Evolutionary conservation across 1,140 invertebrate genomes (phyloP), one percentile per base, ranked within the genome.

Genomic region (Chymomyza costata): DNA sequence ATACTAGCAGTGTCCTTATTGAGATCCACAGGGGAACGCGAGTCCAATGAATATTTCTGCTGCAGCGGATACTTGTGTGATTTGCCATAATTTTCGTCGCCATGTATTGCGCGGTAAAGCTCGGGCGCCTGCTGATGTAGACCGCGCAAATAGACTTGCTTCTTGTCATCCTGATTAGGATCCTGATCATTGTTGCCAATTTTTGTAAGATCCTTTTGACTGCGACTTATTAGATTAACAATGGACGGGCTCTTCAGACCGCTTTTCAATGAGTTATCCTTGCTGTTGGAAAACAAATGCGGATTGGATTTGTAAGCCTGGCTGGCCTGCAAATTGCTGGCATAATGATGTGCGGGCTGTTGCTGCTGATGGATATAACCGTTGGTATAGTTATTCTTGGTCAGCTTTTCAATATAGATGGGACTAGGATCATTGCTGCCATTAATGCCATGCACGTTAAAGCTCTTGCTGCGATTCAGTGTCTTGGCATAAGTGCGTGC

Each of bases 171-270:
- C 28, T 40, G 48, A 2, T 45, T 21, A 7, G 14, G 39, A 30
- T 19, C 37, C 45, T 17, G 62, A 14, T 65, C 52, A 2, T 74
- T 55, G 32, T 54, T 54, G 41, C 44, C 58, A 3, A 86, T 85
- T 51, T 86, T 88, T 45, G 90, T 89, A 5, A 95, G 82, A 81
- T 94, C 93, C 45, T 90, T 89, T 58, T 93, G 93, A 73, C 93
- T 94, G 39, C 93, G 89, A 82, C 91, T 94, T 17, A 95, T 93
- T 60, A 93, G 93, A 32, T 92, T 93, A 3, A 95, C 90, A 45
- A 95, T 93, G 28, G 92, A 92, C 0, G 94, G 94, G 80, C 93
- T 94, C 68, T 94, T 94, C 1, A 95, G 85, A 13, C 93, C 92
- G 40, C 82, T 71, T 45, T 84, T 84, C 41, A 84, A 31, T 10